Evolutionary conservation across 1,140 invertebrate genomes (phyloP), one percentile per base, ranked within the genome.

Genomic region (Samia ricini): DNA sequence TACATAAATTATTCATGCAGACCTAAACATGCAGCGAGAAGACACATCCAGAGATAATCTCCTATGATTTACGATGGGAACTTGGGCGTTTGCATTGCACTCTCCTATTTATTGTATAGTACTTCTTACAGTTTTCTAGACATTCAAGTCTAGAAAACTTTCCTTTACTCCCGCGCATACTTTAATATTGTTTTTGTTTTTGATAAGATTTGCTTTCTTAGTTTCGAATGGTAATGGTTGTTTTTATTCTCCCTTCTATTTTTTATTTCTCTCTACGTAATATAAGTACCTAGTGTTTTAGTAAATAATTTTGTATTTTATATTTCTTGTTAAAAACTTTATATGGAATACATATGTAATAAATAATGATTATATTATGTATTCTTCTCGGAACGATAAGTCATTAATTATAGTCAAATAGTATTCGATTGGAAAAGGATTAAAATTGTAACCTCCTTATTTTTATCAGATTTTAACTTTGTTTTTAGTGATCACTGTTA

Each of bases 41-140:
- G 77, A 81, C 71, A 72, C 72, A 76, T 76, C 69, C 72, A 72
- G 69, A 77, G 79, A 87, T 87, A 89, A 89, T 89, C 86, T 84
- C 72, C 68, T 58, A 62, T 86, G 86, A 87, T 87, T 86, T 87
- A 85, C 76, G 82, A 85, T 82, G 81, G 68, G 80, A 86, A 82
- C 77, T 74, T 63, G 64, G 70, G 65, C 66, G 81, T 83, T 83
- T 82, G 81, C 74, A 76, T 73, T 71, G 36, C 52, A 66, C 71
- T 68, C 74, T 68, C 74, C 67, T 74, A 81, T 82, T 82, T 81
- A 81, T 71, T 76, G 51, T 12, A n/a, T n/a, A 15, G 10, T 42
- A 15, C 24, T 51, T 52, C 56, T 36, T 18, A 29, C n/a, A 29
- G 36, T 58, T 49, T 58, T 49, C 15, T 22, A 55, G 52, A 55